A percentile compares a stretch with the other conserved stretches of the same genome.
Conservation (phyloP, 2,888 invertebrate genomes). For the Andrena camellia region DNA sequence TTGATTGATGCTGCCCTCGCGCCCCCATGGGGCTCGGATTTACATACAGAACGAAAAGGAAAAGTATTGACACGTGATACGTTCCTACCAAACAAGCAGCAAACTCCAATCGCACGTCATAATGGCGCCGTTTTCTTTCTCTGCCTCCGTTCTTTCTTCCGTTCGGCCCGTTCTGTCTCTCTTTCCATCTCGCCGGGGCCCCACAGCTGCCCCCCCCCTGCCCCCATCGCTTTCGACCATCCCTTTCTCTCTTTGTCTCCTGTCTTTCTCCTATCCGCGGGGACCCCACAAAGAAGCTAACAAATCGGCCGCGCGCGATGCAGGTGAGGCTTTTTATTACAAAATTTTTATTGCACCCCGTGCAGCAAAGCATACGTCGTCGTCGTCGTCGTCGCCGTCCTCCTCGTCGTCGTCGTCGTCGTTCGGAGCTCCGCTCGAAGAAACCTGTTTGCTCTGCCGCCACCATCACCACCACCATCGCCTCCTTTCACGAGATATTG, state of each 20-base stretch:
- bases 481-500: constrained; percentile 72
- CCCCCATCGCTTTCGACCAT: not conserved
- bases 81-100: constrained; percentile 73
- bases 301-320: constrained; percentile 69
- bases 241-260: not conserved
- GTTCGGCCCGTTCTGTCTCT: constrained; percentile 13
- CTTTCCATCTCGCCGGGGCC: not conserved
- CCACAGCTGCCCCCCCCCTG: not conserved
- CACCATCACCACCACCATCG: constrained; percentile 66
- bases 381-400: constrained; percentile 52
- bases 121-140: constrained; percentile 77
- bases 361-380: constrained; percentile 70
- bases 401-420: constrained; percentile 45
- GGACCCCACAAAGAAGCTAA: constrained; percentile 72
- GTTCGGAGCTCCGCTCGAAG: constrained; percentile 70
- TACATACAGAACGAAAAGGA: constrained; percentile 83
- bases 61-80: constrained; percentile 80
- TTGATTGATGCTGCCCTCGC: constrained; percentile 82
- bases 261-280: constrained; percentile 44
- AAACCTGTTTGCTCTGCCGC: constrained; percentile 74
- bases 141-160: constrained; percentile 36
- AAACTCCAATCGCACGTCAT: constrained; percentile 79
- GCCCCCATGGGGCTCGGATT: constrained; percentile 81
- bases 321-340: constrained; percentile 76
- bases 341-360: constrained; percentile 74